Percentiles rank a stretch among this genome's conserved stretches.
Conservation (phyloP, 2,113 vertebrate species). For the Gambusia holbrooki region DNA sequence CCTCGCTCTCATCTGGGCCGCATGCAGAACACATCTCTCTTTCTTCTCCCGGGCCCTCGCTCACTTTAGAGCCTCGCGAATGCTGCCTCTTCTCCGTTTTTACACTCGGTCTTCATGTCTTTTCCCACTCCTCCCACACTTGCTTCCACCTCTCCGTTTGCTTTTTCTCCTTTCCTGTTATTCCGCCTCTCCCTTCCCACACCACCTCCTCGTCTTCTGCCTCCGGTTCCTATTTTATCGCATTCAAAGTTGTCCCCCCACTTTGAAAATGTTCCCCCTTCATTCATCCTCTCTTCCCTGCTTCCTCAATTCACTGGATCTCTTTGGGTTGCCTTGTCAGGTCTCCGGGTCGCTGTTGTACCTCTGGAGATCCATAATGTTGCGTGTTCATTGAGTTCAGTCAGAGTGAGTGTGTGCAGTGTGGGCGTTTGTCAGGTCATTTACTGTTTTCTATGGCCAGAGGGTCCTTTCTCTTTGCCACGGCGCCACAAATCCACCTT, state of each 20-base stretch:
- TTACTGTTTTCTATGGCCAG: conserved; percentile 44
- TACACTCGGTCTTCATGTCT: conserved; percentile 34
- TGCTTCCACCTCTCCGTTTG: conserved; percentile 43
- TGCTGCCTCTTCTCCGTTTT: conserved; percentile 18
- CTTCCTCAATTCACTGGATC: conserved; percentile 59
- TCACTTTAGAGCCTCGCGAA: conserved; percentile 51
- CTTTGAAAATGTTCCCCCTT: conserved; percentile 51
- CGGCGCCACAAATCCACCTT: conserved; percentile 41
- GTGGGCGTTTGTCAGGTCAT: conserved; percentile 52
- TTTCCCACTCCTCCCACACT: conserved; percentile 71
- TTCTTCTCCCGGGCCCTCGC: conserved; percentile 36
- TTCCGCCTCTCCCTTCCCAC: conserved; percentile 48
- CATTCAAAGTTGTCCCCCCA: conserved; percentile 36
- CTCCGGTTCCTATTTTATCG: conserved; percentile 49
- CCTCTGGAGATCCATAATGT: conserved; percentile 55
- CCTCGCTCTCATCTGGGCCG: conserved; percentile 55
- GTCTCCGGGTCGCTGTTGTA: conserved; percentile 68
- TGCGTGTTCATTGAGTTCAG: conserved; percentile 52
- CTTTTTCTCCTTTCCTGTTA: conserved; percentile 43
- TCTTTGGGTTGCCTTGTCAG: conserved; percentile 74
- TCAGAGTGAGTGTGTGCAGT: conserved; percentile 42
- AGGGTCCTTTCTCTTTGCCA: conserved; percentile 41
- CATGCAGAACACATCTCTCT: conserved; percentile 53
- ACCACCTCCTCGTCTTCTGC: conserved; percentile 30
- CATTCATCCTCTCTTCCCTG: conserved; percentile 47